Percentiles rank a stretch among this genome's conserved stretches.
phyloP scores from a whole-genome alignment of 2,888 invertebrate species.

The Orchesellides sinensis region DNA sequence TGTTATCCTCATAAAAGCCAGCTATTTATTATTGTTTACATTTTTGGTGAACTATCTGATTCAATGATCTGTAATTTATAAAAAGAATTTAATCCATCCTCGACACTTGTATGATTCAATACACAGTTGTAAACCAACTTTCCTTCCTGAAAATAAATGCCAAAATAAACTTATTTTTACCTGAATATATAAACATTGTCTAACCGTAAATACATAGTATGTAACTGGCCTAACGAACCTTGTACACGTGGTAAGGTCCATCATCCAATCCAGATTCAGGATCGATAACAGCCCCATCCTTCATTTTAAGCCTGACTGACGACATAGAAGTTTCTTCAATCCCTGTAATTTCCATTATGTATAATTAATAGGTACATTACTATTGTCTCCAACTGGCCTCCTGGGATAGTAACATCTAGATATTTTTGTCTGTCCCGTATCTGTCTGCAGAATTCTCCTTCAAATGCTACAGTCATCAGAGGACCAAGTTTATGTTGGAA shows the following conservation, averaged over 20 bases:
- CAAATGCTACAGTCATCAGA: constrained; percentile 76
- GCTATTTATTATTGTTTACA: background rate
- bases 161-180: constrained; percentile 15
- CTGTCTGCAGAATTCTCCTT: constrained; percentile 76
- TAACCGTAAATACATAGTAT: background rate
- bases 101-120: constrained; percentile 90
- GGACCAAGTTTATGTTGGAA: constrained; percentile 71
- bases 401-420: background rate
- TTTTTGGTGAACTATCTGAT: constrained; percentile 81
- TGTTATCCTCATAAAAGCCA: constrained; percentile 74
- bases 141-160: constrained; percentile 75
- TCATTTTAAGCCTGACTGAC: constrained; percentile 83
- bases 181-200: background rate
- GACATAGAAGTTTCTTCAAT: constrained; percentile 67
- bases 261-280: constrained; percentile 90
- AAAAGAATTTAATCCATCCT: constrained; percentile 92
- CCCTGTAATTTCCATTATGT: constrained; percentile 34
- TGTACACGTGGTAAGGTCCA: constrained; percentile 59
- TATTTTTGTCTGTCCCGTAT: constrained; percentile 75
- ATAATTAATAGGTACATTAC: too few relatives aligned
- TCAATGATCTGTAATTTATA: constrained; percentile 96
- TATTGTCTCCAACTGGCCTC: too few relatives aligned
- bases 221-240: constrained; percentile 14
- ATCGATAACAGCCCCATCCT: constrained; percentile 94
- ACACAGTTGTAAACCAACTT: constrained; percentile 86